Base-by-base conservation (phyloP, 2,113 vertebrate genomes). In the Nibea coibor region DNA sequence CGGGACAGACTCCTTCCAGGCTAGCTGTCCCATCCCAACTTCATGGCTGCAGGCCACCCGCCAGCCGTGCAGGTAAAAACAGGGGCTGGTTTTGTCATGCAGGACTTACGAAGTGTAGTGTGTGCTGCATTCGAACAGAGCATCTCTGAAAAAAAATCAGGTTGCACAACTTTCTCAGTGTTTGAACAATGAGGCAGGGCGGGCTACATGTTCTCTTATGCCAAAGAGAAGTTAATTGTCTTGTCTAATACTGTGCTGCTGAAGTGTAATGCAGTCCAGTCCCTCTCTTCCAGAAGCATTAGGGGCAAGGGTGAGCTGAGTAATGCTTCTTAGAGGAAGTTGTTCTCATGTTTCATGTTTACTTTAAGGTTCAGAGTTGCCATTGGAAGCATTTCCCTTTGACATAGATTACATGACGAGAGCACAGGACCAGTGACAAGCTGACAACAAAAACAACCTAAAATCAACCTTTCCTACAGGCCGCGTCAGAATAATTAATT, bases 21-120 rank as follows among this genome's bases (percentile, higher is more conserved):
- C 88, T 90, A 10, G 80, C 80, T 72, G 78, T 89, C 8, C 88
- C 89, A 17, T 24, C 80, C 14, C 75, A 67, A 10, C 47, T 31
- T 26, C n/a, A 83, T 56, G 87, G 83, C 43, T 31, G 22, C 74
- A 78, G 70, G 39, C 54, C 7, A 50, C 15, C 69, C 71, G 61
- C 42, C 45, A 76, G 48, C 31, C 0, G 5, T 64, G 72, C 53
- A 91, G 89, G 85, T 91, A 90, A 82, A 77, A 65, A 69, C 9
- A 0, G 5, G 57, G 28, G 3, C 57, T 39, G 58, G 43, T 57
- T 79, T 47, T 11, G 24, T 26, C 54, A 26, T 15, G 22, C 54
- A 26, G 54, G 54, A 57, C 22, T 24, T 22, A 19, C 3, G 5
- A 10, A 35, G 35, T 24, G 15, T 16, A n/a, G 16, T 51, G 6